Evolutionary conservation across 1,140 invertebrate genomes (phyloP), one percentile per base, ranked within the genome.

Genomic region (Vanessa atalanta): DNA sequence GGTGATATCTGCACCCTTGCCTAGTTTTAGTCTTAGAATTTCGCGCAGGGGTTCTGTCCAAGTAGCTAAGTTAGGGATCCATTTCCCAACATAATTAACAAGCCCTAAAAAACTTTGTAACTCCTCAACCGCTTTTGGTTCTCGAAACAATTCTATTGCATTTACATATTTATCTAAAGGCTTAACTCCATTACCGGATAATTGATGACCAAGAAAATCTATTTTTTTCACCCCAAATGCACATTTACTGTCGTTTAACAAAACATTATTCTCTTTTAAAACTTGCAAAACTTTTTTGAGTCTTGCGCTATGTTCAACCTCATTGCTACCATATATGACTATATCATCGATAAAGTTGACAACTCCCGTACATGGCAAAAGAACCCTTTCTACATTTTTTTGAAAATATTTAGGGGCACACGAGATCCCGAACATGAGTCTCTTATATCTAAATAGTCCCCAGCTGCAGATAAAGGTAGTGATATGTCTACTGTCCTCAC

Each of bases 341-440:
- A 70, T 70, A 61, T 71, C 74, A 31, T 76, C 69, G 9, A 76
- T 76, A 64, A 75, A 75, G 48, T 75, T 75, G 11, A 65, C 20
- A 20, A 69, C 73, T 2, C 70, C 61, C 37, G 48, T 23, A 66
- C 73, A 72, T 16, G 31, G 16, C 47, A 71, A 26, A 20, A 84
- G 73, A 6, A 83, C 72, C 12, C 47, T 53, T 53, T 78, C 76
- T 15, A 83, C 15, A 16, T 50, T 76, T 48, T 74, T 73, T 67
- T 82, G 80, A 60, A 82, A 83, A 50, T 78, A 75, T 77, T 82
- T 77, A 6, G 75, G 65, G 15, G 79, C 83, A 75, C 66, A 79
- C 9, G 65, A 76, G 65, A 77, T 80, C 2, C 76, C 76, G 60
- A 77, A 77, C 71, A 77, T 77, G 9, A 77, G 37, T 15, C 71